Percentiles rank a stretch among this genome's conserved stretches.
Evolutionary conservation across 1,140 invertebrate species (phyloP).

Genomic region (Drosophila chauvacae): DNA sequence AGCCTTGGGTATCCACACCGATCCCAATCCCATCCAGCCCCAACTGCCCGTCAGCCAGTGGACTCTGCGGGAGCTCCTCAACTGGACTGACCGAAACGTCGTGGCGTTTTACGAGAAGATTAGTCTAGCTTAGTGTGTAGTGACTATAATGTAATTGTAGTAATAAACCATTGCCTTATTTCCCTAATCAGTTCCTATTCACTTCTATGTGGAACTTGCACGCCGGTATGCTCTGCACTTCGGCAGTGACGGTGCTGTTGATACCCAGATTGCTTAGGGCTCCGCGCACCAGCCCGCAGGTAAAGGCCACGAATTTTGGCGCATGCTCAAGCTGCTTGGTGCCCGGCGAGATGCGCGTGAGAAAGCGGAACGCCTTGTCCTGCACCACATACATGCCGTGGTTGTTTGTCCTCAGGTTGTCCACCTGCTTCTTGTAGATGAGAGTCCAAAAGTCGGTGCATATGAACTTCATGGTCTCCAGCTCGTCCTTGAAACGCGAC

Average conservation of each 20-base stretch:
- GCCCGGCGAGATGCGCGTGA: constrained; percentile 94
- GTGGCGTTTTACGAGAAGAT: constrained; percentile 85
- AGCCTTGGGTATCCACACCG: constrained; percentile 87
- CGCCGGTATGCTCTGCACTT: constrained; percentile 95
- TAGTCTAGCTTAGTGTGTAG: constrained; percentile 29
- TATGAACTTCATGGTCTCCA: constrained; percentile 99
- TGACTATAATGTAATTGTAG: constrained; percentile 45
- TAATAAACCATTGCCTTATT: constrained; percentile 34
- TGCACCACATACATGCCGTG: constrained; percentile 99
- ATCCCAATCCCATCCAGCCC: constrained; percentile 88
- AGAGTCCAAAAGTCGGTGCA: constrained; percentile 99
- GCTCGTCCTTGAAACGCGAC: constrained; percentile 97
- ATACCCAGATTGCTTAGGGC: constrained; percentile 97
- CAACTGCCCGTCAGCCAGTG: constrained; percentile 84
- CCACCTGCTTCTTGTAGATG: constrained; percentile 99
- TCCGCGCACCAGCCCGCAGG: constrained; percentile 97
- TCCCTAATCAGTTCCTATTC: constrained; percentile 85
- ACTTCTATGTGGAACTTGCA: constrained; percentile 98
- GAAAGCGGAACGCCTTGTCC: constrained; percentile 96
- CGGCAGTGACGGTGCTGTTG: constrained; percentile 96
- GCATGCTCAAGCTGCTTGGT: constrained; percentile 96
- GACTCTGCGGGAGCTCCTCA: constrained; percentile 77
- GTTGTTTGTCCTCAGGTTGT: constrained; percentile 99
- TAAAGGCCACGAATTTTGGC: constrained; percentile 97
- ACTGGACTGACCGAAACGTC: constrained; percentile 85